A percentile compares a stretch with the other conserved stretches of the same genome.
phyloP scores from a whole-genome alignment of 2,888 invertebrate species.

The Harmothoe impar region DNA sequence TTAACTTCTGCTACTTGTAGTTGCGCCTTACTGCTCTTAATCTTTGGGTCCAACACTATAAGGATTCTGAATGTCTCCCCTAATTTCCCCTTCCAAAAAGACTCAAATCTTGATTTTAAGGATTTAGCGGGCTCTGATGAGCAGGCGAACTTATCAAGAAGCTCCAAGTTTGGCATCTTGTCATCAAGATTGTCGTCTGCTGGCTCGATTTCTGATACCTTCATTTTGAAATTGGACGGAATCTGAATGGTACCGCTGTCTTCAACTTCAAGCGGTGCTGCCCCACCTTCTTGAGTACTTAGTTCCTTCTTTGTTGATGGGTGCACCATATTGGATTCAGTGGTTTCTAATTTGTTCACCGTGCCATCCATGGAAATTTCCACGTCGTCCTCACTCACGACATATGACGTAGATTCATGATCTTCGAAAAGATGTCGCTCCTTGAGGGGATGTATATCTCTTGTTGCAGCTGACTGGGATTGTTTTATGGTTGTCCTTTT shows the following conservation, averaged over 20 bases:
- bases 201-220: background rate
- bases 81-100: conserved; percentile 28
- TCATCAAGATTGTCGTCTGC: background rate
- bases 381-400: conserved; percentile 33
- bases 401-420: background rate
- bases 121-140: background rate
- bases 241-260: background rate
- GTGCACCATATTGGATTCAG: too few species aligned
- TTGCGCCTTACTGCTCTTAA: background rate
- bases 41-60: background rate
- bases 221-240: background rate
- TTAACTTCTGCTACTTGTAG: background rate
- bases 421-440: too few species aligned
- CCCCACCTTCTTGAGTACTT: background rate
- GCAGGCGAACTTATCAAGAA: conserved; percentile 33
- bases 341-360: too few species aligned
- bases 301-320: background rate
- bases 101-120: background rate
- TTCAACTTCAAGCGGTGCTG: background rate
- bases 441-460: too few species aligned
- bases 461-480: too few species aligned
- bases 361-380: background rate
- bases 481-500: too few species aligned
- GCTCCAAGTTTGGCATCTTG: background rate
- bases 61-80: background rate